Base-by-base conservation (phyloP, 35 echinoderm and acorn worm genomes). In the Strongylocentrotus purpuratus region DNA sequence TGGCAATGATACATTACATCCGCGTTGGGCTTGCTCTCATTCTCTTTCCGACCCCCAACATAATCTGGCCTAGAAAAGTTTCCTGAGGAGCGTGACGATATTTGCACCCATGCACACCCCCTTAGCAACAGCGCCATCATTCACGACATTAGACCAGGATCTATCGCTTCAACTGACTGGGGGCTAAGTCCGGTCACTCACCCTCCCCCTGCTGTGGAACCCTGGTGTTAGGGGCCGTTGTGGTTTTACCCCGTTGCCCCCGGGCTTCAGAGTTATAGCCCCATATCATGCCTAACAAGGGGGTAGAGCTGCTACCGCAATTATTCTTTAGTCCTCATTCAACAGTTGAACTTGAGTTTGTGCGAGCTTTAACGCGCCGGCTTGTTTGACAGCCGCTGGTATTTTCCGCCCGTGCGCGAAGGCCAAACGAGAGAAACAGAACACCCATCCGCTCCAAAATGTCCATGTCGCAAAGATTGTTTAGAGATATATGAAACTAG, bases 261-360 rank as follows among this genome's bases (percentile, higher is more conserved):
- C 1, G 33, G 87, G 87, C 33, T 45, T 46, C 45, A 45, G 31
- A 33, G 9, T 89, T 89, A 89, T 45, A 89, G 32, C 87, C 87
- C 87, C 87, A 89, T 89, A 89, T 89, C 87, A 89, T 89, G 87
- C 87, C 25, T 45, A 89, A 89, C 87, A 89, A 33, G 87, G 33
- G 33, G 87, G 45, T 41, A 46, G 32, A 45, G 33, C 33, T 89
- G 33, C 45, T 45, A 89, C 87, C 87, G 45, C 87, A 89, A 89
- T 89, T 89, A 46, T 89, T 33, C 87, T 89, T 89, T 46, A 46
- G n/a, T 25, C 33, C 87, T 89, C 45, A 89, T 33, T 89, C 87
- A 78, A 33, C 87, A 46, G 87, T 89, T 89, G 87, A 89, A 89
- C 87, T 89, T 89, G 87, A 46, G 45, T 89, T 89, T 46, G 87